Conservation (phyloP, 2,797 vertebrate species). For the Anolis apletophallus region DNA sequence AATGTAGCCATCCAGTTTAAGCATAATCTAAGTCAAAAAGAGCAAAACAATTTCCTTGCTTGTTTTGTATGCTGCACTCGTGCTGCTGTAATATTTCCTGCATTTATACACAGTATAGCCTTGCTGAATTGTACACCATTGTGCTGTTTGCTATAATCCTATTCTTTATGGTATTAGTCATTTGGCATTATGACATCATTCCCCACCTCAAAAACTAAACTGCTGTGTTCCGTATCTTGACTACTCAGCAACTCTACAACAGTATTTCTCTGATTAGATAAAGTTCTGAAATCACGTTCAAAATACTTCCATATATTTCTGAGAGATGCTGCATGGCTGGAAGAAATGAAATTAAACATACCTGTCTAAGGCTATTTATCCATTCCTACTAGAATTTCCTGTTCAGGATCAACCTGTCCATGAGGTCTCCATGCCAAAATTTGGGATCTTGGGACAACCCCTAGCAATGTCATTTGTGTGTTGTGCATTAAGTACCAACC, state of each 20-base stretch:
- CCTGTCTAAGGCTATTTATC: no score
- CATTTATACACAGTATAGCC: constrained; percentile 50
- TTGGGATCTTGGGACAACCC: no score
- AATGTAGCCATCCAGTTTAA: constrained; percentile 47
- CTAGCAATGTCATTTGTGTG: no score
- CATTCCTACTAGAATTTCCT: no score
- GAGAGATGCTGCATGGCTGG: background rate
- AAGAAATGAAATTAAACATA: background rate
- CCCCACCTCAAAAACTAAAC: background rate
- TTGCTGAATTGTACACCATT: constrained; percentile 64
- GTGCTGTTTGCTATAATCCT: constrained; percentile 42
- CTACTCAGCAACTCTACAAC: background rate
- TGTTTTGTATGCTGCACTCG: constrained; percentile 61
- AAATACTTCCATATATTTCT: background rate
- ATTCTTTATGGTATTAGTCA: constrained; percentile 21
- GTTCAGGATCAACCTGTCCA: no score
- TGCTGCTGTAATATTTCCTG: constrained; percentile 58
- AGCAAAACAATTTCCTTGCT: constrained; percentile 63
- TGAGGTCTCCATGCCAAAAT: no score
- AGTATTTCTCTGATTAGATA: background rate
- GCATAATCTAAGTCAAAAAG: constrained; percentile 50
- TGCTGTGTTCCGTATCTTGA: constrained; percentile 1
- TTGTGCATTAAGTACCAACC: no score
- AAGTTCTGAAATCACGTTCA: background rate
- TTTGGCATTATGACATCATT: background rate